Evolutionary conservation across 2,797 vertebrate genomes (phyloP).

Genomic region (Hozukius guyotensis): DNA sequence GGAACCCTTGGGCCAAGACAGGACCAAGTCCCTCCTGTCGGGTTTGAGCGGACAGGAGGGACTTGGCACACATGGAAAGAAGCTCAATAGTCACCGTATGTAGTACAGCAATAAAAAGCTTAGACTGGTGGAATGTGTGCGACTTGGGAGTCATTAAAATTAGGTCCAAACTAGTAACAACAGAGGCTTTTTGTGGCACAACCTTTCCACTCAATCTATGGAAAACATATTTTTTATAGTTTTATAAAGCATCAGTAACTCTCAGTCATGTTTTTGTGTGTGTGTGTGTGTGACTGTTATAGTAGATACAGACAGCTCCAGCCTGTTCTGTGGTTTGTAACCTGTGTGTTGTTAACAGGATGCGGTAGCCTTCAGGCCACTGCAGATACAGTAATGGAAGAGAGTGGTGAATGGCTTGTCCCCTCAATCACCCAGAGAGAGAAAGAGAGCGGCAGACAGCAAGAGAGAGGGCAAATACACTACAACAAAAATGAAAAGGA

Average conservation of each 20-base stretch:
- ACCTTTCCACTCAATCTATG: neutral
- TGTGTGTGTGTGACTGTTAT: neutral
- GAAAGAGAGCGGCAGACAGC: slow-evolving; percentile 2
- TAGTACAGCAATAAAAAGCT: slow-evolving; percentile 20
- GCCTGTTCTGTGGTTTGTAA: slow-evolving; percentile 36
- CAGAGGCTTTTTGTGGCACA: neutral
- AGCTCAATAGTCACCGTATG: slow-evolving; percentile 16
- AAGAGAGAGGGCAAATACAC: neutral
- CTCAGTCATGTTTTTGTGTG: neutral
- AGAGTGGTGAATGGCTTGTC: slow-evolving; percentile 27
- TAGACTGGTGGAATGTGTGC: slow-evolving; percentile 6
- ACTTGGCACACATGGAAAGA: slow-evolving; percentile 29
- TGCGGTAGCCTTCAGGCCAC: slow-evolving; percentile 31
- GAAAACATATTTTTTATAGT: neutral
- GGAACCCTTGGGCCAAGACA: slow-evolving; percentile 47
- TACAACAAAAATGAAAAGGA: neutral
- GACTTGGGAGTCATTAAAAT: slow-evolving; percentile 1
- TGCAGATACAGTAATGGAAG: slow-evolving; percentile 33
- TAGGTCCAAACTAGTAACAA: neutral
- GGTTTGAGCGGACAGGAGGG: slow-evolving; percentile 23
- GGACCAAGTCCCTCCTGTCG: slow-evolving; percentile 29
- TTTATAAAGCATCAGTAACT: neutral
- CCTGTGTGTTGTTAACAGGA: slow-evolving; percentile 34
- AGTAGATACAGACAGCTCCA: slow-evolving; percentile 21
- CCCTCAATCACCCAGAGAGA: slow-evolving; percentile 25